Evolutionary conservation across 2,113 vertebrate species (phyloP).

Genomic region (Edolisoma coerulescens): DNA sequence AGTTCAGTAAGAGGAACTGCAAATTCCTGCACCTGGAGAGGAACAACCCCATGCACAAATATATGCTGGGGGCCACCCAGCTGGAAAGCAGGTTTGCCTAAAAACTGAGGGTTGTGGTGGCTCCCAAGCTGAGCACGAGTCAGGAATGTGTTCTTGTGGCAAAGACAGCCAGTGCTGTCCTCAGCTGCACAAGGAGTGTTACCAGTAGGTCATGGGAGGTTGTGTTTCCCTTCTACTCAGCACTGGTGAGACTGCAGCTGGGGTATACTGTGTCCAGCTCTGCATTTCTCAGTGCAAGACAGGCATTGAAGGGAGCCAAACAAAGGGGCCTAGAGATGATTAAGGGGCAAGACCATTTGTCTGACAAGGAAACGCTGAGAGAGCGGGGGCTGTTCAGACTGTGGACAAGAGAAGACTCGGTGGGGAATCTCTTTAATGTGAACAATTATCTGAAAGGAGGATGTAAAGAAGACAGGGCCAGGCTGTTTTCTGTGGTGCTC

Average conservation of each 20-base stretch:
- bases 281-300: background rate
- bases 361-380: background rate
- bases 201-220: background rate
- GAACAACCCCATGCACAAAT: background rate
- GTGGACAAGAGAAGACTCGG: background rate
- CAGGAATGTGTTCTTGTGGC: no score
- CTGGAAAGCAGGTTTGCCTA: background rate
- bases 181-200: background rate
- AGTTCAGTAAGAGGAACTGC: background rate
- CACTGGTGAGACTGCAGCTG: background rate
- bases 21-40: background rate
- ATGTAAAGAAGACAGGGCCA: background rate
- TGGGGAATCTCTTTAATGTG: background rate
- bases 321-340: background rate
- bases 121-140: accelerated
- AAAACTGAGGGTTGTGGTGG: background rate
- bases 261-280: background rate
- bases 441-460: background rate
- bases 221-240: background rate
- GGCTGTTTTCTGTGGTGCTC: background rate
- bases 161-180: background rate
- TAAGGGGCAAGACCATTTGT: background rate
- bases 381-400: background rate
- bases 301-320: background rate
- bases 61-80: background rate